Base-by-base conservation (phyloP, 2,113 vertebrate species). In the Bos javanicus region DNA sequence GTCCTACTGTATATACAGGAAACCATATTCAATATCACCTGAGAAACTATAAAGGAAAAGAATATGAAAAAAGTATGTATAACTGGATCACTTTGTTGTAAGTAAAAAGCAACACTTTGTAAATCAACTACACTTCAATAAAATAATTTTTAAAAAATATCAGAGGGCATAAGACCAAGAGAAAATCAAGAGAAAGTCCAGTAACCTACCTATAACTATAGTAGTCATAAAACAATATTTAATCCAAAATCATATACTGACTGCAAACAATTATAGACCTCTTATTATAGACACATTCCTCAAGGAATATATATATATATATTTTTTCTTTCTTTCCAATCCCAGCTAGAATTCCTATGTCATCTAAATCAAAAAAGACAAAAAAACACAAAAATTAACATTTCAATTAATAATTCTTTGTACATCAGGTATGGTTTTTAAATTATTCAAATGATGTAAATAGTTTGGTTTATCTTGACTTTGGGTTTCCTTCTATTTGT, bases 401-500 rank as follows among this genome's bases (percentile, higher is more conserved):
- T 81, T 71, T 93, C 25, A 67, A 7, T 97, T 59, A 95, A 86
- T 39, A 94, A 62, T 95, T 87, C 10, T 10, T 84, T 28, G 52
- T 87, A 33, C 10, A 28, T 88, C 43, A 86, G 6, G 12, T 74
- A 7, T 84, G 28, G 8, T 91, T 97, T 90, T 87, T 86, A 89
- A 96, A 90, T 89, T 78, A 87, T 93, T 83, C 7, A 60, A 88
- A 86, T 89, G 6, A 62, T 36, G 36, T 67, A 83, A 96, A 81
- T 12, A 82, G 19, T 71, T 85, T 86, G 36, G 39, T 90, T 97
- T 92, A 28, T n/a, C 12, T 78, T 93, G 57, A 78, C 14, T 91
- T 97, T 80, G 7, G 12, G 13, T 87, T 90, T 93, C 59, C 26
- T 67, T 88, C 36, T 87, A 57, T 89, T 97, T 95, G 67, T 95